These are phyloP conservation scores for Uromys caudimaculatus DNA, from an alignment of 2,797 vertebrate species.

Conservation along the genomic window DNA sequence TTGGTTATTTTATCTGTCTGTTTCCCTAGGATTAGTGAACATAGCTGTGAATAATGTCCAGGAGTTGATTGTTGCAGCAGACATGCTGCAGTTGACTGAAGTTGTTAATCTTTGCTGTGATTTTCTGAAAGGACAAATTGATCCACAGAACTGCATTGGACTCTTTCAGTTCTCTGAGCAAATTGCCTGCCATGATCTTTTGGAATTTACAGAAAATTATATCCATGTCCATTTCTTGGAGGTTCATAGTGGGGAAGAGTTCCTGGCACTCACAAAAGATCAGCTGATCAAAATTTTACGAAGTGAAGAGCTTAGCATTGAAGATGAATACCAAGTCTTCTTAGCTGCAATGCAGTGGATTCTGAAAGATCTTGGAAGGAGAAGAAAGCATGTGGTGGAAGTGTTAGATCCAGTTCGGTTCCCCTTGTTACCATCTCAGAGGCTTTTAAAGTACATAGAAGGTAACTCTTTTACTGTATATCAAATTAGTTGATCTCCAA, in stretches of 20 bases:
- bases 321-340: slow-evolving; percentile 99
- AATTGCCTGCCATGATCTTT: slow-evolving; percentile 94
- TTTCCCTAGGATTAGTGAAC: slow-evolving; percentile 90
- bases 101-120: slow-evolving; percentile 96
- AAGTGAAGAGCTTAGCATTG: slow-evolving; percentile 97
- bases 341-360: slow-evolving; percentile 96
- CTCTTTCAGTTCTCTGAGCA: slow-evolving; percentile 98
- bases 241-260: slow-evolving; percentile 93
- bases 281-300: slow-evolving; percentile 94
- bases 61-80: slow-evolving; percentile 97
- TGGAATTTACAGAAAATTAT: slow-evolving; percentile 97
- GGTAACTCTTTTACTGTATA: slow-evolving; percentile 86
- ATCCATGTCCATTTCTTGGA: slow-evolving; percentile 97
- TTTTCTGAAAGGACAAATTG: slow-evolving; percentile 96
- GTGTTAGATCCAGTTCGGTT: slow-evolving; percentile 96
- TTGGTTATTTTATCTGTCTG: background rate
- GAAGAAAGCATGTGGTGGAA: slow-evolving; percentile 96
- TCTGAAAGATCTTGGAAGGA: slow-evolving; percentile 92
- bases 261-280: slow-evolving; percentile 93
- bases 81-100: slow-evolving; percentile 97
- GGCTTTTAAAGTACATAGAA: slow-evolving; percentile 97
- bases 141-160: slow-evolving; percentile 96
- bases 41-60: slow-evolving; percentile 95
- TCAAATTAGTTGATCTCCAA: slow-evolving; percentile 40
- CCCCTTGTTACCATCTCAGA: slow-evolving; percentile 95